phyloP scores from a whole-genome alignment of 2,888 invertebrate species.

The Zygothrica quintamaculata region DNA sequence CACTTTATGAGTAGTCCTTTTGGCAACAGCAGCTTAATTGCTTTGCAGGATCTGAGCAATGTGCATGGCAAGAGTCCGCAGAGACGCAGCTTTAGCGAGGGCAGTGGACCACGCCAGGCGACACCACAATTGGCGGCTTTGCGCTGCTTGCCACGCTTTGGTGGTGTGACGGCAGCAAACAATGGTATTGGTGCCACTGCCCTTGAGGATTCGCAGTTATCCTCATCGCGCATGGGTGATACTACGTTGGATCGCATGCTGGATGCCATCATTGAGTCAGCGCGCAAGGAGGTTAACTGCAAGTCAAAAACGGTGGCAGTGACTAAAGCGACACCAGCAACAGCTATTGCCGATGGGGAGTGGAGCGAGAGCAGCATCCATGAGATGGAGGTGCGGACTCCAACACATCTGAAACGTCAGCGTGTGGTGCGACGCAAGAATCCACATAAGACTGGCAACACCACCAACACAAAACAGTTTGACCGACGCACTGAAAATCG shows the following conservation, averaged over 20 bases:
- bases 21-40: constrained; percentile 79
- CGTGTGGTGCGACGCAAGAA: constrained; percentile 83
- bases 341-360: constrained; percentile 38
- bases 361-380: constrained; percentile 81
- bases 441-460: constrained; percentile 53
- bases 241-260: constrained; percentile 84
- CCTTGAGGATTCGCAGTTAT: constrained; percentile 67
- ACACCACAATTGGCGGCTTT: constrained; percentile 56
- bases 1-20: constrained; percentile 82
- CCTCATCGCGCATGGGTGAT: constrained; percentile 84
- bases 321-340: neutral
- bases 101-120: constrained; percentile 67
- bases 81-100: constrained; percentile 69
- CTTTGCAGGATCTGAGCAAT: constrained; percentile 83
- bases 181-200: neutral
- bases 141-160: constrained; percentile 53
- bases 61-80: constrained; percentile 80
- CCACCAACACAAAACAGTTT: neutral
- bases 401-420: constrained; percentile 83
- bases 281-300: constrained; percentile 79
- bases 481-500: neutral
- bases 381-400: constrained; percentile 84
- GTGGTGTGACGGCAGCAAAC: neutral
- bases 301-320: constrained; percentile 23
- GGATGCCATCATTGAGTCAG: constrained; percentile 84